A percentile compares a stretch with the other conserved stretches of the same genome.
Conservation (phyloP, 2,113 vertebrate species). For the Strigops habroptila region DNA sequence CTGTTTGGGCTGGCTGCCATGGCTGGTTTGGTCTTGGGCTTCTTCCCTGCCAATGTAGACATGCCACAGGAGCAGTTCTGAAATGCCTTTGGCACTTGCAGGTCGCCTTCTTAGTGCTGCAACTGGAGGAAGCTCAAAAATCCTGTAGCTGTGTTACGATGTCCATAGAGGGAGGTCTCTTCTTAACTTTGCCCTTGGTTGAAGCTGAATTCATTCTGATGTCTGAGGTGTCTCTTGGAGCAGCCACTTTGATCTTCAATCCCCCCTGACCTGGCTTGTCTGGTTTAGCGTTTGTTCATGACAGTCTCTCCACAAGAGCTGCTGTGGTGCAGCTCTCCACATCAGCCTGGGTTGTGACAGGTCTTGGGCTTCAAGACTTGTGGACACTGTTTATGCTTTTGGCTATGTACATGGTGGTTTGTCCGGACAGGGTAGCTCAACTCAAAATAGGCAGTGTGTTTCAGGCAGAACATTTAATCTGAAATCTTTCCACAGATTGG, state of each 20-base stretch:
- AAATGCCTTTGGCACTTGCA: neutral
- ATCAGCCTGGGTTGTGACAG: neutral
- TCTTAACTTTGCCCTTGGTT: neutral
- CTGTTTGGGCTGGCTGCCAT: neutral
- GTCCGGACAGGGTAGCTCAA: neutral
- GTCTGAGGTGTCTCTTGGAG: neutral
- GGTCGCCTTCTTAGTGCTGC: neutral
- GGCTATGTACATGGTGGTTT: neutral
- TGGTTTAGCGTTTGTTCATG: rapidly evolving
- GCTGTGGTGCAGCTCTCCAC: neutral
- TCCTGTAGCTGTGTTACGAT: rapidly evolving
- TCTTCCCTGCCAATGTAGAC: neutral
- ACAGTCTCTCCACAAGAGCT: neutral
- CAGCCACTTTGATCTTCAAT: neutral
- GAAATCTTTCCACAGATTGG: neutral
- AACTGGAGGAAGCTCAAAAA: neutral
- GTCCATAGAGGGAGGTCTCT: neutral
- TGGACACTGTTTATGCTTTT: neutral
- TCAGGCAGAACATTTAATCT: neutral
- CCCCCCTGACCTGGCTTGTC: neutral
- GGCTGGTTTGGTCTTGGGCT: neutral
- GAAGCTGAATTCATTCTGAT: neutral
- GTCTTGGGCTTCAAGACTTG: neutral
- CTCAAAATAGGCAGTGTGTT: neutral
- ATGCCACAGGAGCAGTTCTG: neutral